Percentiles rank a stretch among this genome's conserved stretches.
These are phyloP conservation scores for Megatriorchis doriae DNA, from an alignment of 2,113 vertebrate genomes.

Conservation along the genomic window DNA sequence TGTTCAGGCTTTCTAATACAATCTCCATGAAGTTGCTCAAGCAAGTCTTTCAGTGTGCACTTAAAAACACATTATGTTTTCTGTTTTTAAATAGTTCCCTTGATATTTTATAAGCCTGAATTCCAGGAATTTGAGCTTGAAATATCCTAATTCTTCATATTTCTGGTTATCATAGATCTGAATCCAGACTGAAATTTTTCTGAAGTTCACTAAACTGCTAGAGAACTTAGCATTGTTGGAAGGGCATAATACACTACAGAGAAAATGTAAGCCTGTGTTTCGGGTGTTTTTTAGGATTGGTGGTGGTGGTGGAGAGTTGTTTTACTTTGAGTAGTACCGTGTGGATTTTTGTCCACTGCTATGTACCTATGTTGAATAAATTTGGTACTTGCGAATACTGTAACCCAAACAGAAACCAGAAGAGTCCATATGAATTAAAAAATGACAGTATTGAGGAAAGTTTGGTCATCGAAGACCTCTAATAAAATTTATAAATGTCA, in stretches of 20 bases:
- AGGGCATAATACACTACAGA: fast-evolving
- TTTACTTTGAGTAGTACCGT: background rate
- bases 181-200: background rate
- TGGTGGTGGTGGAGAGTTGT: background rate
- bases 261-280: background rate
- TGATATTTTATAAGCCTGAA: background rate
- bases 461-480: background rate
- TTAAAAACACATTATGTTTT: background rate
- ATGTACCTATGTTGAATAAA: background rate
- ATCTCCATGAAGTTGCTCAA: background rate
- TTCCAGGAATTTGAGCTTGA: background rate
- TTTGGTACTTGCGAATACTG: background rate
- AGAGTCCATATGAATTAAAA: background rate
- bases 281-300: background rate
- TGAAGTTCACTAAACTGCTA: background rate
- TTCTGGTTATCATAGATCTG: background rate
- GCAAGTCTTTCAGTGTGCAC: background rate
- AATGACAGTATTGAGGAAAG: background rate
- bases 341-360: background rate
- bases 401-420: background rate
- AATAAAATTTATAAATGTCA: background rate
- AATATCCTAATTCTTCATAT: background rate
- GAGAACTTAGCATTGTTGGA: background rate
- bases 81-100: background rate
- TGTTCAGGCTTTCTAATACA: background rate